Evolutionary conservation across 2,888 invertebrate genomes (phyloP).

Genomic region (Lepidochitona cinerea): DNA sequence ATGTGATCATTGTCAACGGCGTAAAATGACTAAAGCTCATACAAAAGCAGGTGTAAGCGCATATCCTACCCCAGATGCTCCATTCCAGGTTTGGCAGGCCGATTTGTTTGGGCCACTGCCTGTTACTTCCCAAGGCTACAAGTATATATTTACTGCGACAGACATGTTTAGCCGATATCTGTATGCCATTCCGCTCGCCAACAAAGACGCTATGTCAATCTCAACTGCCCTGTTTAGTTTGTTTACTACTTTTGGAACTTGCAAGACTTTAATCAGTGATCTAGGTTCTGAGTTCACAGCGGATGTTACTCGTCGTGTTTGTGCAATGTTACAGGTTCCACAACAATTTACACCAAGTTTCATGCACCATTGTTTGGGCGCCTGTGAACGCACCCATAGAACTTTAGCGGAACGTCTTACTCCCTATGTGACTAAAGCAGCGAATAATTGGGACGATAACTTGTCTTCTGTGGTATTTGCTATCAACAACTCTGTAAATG

Average conservation of each 20-base stretch:
- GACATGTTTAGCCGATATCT: conserved; percentile 2
- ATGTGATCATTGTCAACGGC: conserved; percentile 9
- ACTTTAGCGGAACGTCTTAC: background rate
- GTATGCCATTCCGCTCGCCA: background rate
- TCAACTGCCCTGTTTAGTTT: background rate
- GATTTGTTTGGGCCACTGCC: background rate
- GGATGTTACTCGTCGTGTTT: background rate
- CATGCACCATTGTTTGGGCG: conserved; percentile 5
- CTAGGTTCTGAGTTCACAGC: conserved; percentile 8
- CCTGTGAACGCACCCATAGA: background rate
- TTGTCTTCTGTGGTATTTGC: conserved; percentile 3
- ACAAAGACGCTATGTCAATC: background rate
- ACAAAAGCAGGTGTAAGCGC: background rate
- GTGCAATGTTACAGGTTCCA: background rate
- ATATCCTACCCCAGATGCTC: background rate
- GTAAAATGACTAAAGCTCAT: conserved; percentile 9
- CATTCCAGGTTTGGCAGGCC: background rate
- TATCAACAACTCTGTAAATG: background rate
- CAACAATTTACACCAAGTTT: background rate
- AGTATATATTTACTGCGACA: background rate
- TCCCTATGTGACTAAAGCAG: background rate
- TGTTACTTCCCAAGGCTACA: background rate
- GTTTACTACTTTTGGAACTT: background rate
- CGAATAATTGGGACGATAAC: background rate
- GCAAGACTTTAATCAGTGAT: background rate